These are phyloP conservation scores for Pogonocherus hispidulus DNA, from an alignment of 2,888 invertebrate species.

Conservation along the genomic window DNA sequence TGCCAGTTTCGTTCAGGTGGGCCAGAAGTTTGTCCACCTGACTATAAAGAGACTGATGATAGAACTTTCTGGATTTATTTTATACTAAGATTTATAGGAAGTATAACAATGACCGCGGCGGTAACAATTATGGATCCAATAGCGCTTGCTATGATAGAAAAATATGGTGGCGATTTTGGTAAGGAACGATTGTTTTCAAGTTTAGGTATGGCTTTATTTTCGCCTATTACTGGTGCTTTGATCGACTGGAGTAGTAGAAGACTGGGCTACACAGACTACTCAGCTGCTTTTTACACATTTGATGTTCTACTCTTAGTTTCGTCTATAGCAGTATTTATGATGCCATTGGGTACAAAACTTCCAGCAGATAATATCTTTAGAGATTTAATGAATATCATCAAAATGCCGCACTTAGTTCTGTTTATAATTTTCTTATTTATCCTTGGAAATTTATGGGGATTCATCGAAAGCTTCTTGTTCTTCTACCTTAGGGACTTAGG, in stretches of 20 bases:
- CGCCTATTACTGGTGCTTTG: slow-evolving; percentile 83
- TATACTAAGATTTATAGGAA: slow-evolving; percentile 82
- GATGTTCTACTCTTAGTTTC: slow-evolving; percentile 81
- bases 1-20: slow-evolving; percentile 83
- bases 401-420: slow-evolving; percentile 83
- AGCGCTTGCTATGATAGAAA: slow-evolving; percentile 87
- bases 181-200: slow-evolving; percentile 85
- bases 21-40: slow-evolving; percentile 84
- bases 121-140: slow-evolving; percentile 92
- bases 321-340: slow-evolving; percentile 80
- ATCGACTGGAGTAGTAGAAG: slow-evolving; percentile 80
- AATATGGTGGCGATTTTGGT: slow-evolving; percentile 86
- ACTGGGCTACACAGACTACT: slow-evolving; percentile 85
- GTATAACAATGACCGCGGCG: slow-evolving; percentile 86
- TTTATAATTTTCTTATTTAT: slow-evolving; percentile 87
- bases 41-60: slow-evolving; percentile 83
- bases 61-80: slow-evolving; percentile 89
- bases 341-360: slow-evolving; percentile 84
- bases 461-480: slow-evolving; percentile 90
- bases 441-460: slow-evolving; percentile 90
- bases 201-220: slow-evolving; percentile 86
- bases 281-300: slow-evolving; percentile 89
- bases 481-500: slow-evolving; percentile 87
- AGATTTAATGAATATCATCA: slow-evolving; percentile 81
- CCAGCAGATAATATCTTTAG: slow-evolving; percentile 84